phyloP scores from a whole-genome alignment of 2,888 invertebrate genomes.

The Nycteola revayana region DNA sequence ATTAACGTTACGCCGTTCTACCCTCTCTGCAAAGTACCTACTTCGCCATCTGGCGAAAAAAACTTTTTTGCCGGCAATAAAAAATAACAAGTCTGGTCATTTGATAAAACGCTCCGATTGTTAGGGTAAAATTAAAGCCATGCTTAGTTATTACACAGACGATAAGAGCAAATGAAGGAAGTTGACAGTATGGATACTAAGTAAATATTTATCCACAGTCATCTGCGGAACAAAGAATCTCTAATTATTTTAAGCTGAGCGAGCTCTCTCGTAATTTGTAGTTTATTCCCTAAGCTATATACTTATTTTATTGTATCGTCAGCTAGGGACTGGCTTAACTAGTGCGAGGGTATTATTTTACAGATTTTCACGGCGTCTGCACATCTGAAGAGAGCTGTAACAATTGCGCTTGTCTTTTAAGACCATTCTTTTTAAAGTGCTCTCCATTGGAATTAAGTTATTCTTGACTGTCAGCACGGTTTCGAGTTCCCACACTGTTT shows the following conservation, averaged over 20 bases:
- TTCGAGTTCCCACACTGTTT: slow-evolving; percentile 38
- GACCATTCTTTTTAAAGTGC: slow-evolving; percentile 60
- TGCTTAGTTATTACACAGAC: slow-evolving; percentile 22
- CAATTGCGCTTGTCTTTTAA: slow-evolving; percentile 56
- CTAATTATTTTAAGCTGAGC: slow-evolving; percentile 76
- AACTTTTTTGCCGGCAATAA: slow-evolving; percentile 24
- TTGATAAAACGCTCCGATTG: slow-evolving; percentile 30
- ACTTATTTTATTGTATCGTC: slow-evolving; percentile 74
- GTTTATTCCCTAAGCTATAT: slow-evolving; percentile 53
- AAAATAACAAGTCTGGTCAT: slow-evolving; percentile 31
- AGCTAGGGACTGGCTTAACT: slow-evolving; percentile 59
- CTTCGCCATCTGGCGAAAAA: slow-evolving; percentile 36
- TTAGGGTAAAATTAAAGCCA: slow-evolving; percentile 29
- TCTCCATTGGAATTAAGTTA: slow-evolving; percentile 64
- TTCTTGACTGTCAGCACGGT: slow-evolving; percentile 43
- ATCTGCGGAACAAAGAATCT: slow-evolving; percentile 67
- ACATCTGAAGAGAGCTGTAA: slow-evolving; percentile 51
- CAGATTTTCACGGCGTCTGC: slow-evolving; percentile 68
- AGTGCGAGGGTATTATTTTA: slow-evolving; percentile 65
- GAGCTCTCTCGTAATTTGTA: slow-evolving; percentile 68
- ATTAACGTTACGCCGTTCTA: slow-evolving; percentile 17
- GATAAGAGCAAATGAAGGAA: slow-evolving; percentile 23
- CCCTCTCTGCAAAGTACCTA: slow-evolving; percentile 26
- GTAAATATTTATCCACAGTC: slow-evolving; percentile 18
- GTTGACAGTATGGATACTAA: slow-evolving; percentile 7